These are phyloP conservation scores for Ranitomeya imitator DNA, from an alignment of 2,113 vertebrate genomes.

Conservation along the genomic window DNA sequence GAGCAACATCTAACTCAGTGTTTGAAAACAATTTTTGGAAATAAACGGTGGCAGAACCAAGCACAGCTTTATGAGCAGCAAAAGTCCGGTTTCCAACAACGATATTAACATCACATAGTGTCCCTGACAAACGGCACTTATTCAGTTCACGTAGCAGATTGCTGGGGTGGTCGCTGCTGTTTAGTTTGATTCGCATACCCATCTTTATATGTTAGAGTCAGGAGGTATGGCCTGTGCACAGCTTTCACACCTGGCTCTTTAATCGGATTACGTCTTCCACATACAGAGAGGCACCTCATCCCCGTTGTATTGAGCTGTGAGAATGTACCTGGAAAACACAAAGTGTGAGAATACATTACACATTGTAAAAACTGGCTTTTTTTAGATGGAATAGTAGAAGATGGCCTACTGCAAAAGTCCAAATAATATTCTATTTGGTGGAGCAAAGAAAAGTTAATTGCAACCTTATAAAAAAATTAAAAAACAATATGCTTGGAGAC, in stretches of 20 bases:
- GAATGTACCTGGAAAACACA: constrained; percentile 38
- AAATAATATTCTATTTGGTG: no score
- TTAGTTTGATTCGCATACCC: constrained; percentile 95
- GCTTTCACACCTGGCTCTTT: constrained; percentile 10
- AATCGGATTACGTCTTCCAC: constrained; percentile 34
- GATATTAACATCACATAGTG: constrained; percentile 90
- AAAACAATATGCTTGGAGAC: no score
- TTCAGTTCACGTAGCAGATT: constrained; percentile 91
- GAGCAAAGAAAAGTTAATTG: no score
- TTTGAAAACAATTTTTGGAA: constrained; percentile 88
- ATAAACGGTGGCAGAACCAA: constrained; percentile 87
- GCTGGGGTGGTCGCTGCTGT: constrained; percentile 89
- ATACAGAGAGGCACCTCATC: constrained; percentile 37
- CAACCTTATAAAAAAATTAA: no score
- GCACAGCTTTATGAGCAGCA: constrained; percentile 86
- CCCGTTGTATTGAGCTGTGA: constrained; percentile 18
- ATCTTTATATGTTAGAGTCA: constrained; percentile 66
- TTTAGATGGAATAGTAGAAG: background rate
- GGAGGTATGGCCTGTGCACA: background rate
- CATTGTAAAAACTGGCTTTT: background rate
- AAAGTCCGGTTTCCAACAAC: constrained; percentile 90
- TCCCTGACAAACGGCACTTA: constrained; percentile 85
- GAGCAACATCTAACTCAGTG: constrained; percentile 69
- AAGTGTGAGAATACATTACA: background rate
- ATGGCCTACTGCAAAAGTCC: no score